phyloP scores from a whole-genome alignment of 2,888 invertebrate species.

The Eurytoma californica region DNA sequence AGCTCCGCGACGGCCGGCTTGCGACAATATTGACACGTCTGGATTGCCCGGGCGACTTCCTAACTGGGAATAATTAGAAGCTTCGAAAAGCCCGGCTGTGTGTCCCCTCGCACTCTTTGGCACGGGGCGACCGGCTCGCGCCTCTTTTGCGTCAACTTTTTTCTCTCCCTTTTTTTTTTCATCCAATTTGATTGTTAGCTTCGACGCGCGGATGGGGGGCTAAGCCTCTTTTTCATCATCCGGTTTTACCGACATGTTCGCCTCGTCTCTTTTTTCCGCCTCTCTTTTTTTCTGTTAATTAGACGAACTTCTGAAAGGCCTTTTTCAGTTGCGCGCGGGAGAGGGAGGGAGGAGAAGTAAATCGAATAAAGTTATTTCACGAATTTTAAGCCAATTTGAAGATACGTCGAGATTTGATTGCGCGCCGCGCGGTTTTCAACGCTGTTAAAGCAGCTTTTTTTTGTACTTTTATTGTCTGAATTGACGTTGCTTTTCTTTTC shows the following conservation, averaged over 20 bases:
- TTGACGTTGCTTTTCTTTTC: not conserved
- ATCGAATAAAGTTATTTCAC: too few species aligned
- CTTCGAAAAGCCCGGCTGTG: conserved; percentile 28
- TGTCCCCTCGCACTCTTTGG: not conserved
- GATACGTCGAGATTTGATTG: too few species aligned
- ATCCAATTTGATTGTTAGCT: conserved; percentile 15
- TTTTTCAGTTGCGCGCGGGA: conserved; percentile 2
- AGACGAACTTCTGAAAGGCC: conserved; percentile 3
- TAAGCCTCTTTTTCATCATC: conserved; percentile 1
- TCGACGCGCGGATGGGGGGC: not conserved
- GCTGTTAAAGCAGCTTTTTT: not conserved
- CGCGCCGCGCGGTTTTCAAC: too few species aligned
- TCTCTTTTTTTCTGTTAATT: conserved; percentile 22
- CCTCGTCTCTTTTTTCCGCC: not conserved
- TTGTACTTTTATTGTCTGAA: not conserved
- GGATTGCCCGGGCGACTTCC: conserved; percentile 46
- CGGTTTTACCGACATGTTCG: not conserved
- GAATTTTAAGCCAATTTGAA: too few species aligned
- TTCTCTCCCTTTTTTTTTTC: not conserved
- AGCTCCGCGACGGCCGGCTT: not conserved
- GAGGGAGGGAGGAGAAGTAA: not conserved
- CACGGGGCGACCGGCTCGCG: not conserved
- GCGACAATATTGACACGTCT: conserved; percentile 58
- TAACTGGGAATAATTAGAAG: conserved; percentile 56
- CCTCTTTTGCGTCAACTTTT: not conserved